Conservation (phyloP, 35 echinoderm and acorn worm genomes). For the Ophioderma brevispina region DNA sequence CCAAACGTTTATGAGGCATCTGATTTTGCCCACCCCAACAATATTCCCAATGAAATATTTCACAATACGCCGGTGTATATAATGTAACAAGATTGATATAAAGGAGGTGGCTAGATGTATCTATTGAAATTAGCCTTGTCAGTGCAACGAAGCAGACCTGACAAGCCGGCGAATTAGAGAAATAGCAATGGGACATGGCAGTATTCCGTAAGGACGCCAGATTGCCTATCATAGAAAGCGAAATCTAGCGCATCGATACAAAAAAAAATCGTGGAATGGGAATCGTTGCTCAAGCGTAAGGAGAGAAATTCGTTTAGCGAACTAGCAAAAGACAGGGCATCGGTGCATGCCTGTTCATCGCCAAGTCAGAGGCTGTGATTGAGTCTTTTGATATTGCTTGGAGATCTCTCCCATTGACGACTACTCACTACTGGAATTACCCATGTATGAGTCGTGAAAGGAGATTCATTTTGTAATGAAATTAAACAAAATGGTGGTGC, state of each 20-base stretch:
- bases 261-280: neutral
- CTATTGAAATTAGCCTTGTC: neutral
- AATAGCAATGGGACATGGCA: neutral
- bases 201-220: neutral
- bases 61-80: neutral
- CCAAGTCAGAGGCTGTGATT: neutral
- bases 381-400: neutral
- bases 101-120: neutral
- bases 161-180: neutral
- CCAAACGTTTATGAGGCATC: neutral
- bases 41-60: neutral
- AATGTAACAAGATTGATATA: slow-evolving; percentile 11
- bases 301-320: slow-evolving; percentile 4
- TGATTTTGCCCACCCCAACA: neutral
- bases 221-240: neutral
- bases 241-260: neutral
- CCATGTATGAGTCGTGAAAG: neutral
- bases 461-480: neutral
- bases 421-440: neutral
- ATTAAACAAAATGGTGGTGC: neutral
- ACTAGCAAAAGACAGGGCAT: neutral
- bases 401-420: no score
- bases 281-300: neutral
- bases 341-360: neutral
- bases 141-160: neutral